Base-by-base conservation (phyloP, 2,113 vertebrate genomes). In the Carassius carassius region DNA sequence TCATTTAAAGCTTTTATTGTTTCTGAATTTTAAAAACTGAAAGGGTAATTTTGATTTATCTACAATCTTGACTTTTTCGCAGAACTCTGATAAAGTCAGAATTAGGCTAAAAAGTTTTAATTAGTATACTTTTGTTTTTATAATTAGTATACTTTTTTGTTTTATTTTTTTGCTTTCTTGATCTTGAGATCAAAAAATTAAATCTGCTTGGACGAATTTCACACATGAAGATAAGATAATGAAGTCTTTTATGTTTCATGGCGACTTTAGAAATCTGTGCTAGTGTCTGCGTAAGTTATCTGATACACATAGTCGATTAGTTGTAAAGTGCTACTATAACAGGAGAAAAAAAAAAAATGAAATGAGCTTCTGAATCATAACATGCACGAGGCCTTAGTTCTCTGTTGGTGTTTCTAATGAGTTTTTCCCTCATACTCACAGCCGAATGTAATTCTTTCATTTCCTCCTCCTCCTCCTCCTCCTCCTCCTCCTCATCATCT, bases 341-440 rank as follows among this genome's bases (percentile, higher is more conserved):
- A 72, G 11, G 21, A 73, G 19, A 44, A 37, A 73, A 69, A 69
- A 37, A 44, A 37, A 73, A 69, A 69, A 37, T 69, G n/a, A 74
- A 74, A 49, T 47, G 70, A 23, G 41, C 70, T 74, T 74, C 21
- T 74, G 72, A 47, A 23, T 32, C 32, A 49, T 76, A 76, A 54
- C 25, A 12, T 19, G 74, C 25, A 56, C 4, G 7, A 54, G 49
- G 74, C 7, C 16, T 56, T 76, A 19, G 23, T 76, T 76, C 76
- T 37, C 76, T 78, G 54, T 60, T 62, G 17, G 51, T 8, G 29
- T 58, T 54, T 76, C 14, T 29, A 51, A 51, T 17, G 47, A 9
- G 70, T 83, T 63, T 78, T 44, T 86, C 21, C 19, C 25, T 60
- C 81, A 77, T 84, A 73, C 83, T 89, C 86, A 65, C 86, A 81